A percentile compares a stretch with the other conserved stretches of the same genome.
Evolutionary conservation across 2,888 invertebrate species (phyloP).

Genomic region (Phragmatobia fuliginosa): DNA sequence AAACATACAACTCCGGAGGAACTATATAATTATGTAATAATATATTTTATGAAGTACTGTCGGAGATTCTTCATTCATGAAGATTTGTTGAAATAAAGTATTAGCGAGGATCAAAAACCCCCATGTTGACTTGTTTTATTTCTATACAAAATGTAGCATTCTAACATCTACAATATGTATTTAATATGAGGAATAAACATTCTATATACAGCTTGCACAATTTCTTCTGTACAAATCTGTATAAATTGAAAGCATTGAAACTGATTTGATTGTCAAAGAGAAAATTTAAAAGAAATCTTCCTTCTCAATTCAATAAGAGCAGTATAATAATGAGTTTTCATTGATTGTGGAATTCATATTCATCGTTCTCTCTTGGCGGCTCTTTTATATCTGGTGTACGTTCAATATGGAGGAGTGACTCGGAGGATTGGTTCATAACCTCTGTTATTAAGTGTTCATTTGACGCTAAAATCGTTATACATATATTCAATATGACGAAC

Average conservation of each 20-base stretch:
- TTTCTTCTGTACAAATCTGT: not conserved
- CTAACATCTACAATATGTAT: no score
- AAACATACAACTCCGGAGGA: no score
- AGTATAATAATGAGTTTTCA: constrained; percentile 6
- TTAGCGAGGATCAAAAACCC: not conserved
- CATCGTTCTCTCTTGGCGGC: constrained; percentile 1
- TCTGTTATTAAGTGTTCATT: constrained; percentile 3
- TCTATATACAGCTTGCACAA: not conserved
- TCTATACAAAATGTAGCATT: no score
- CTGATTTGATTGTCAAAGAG: not conserved
- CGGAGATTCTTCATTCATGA: not conserved
- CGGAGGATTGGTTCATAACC: constrained; percentile 6
- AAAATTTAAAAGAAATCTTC: not conserved
- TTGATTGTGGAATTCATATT: constrained; percentile 10
- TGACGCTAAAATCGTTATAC: constrained; percentile 1
- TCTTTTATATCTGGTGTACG: not conserved
- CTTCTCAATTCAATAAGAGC: not conserved
- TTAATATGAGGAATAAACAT: no score
- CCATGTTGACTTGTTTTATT: no score
- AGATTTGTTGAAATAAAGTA: not conserved
- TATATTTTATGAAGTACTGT: no score
- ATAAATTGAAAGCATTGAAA: not conserved
- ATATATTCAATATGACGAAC: constrained; percentile 4
- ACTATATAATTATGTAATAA: no score
- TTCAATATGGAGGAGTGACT: constrained; percentile 5